Conservation (phyloP, 2,797 vertebrate genomes). For the Sebastes diaconus region DNA sequence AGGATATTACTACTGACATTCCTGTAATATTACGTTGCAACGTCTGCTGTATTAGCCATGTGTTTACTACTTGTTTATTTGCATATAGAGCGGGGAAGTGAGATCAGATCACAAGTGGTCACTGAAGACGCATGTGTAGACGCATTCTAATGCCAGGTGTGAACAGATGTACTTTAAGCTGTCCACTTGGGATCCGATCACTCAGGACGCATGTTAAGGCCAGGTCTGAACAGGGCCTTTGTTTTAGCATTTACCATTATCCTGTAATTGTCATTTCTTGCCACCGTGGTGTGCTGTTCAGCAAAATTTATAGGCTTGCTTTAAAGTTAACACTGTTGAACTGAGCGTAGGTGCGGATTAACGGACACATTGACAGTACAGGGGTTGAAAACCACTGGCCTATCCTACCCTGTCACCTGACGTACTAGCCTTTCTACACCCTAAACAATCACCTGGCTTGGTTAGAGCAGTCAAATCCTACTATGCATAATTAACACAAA, state of each 20-base stretch:
- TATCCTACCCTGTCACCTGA: slow-evolving; percentile 13
- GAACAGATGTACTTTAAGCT: too few relatives aligned
- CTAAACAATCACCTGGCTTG: slow-evolving; percentile 1
- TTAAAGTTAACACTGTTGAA: not conserved
- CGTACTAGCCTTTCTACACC: not conserved
- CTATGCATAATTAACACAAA: slow-evolving; percentile 13
- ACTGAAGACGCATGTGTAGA: too few relatives aligned
- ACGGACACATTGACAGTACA: not conserved
- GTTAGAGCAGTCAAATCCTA: not conserved
- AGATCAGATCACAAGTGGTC: too few relatives aligned
- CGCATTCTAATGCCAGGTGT: too few relatives aligned
- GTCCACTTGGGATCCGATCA: too few relatives aligned
- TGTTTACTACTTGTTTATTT: too few relatives aligned
- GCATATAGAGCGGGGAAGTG: too few relatives aligned
- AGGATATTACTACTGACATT: too few relatives aligned
- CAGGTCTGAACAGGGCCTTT: too few relatives aligned
- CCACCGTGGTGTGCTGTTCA: not conserved
- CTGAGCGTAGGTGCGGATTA: not conserved
- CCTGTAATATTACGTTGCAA: too few relatives aligned
- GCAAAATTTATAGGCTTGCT: not conserved
- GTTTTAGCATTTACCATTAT: not conserved
- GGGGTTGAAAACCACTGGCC: slow-evolving; percentile 49
- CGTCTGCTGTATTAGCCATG: not conserved
- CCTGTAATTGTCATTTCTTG: not conserved
- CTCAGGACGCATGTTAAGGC: too few relatives aligned